Base-by-base conservation (phyloP, 1,140 invertebrate species). In the Antheraea pernyi region DNA sequence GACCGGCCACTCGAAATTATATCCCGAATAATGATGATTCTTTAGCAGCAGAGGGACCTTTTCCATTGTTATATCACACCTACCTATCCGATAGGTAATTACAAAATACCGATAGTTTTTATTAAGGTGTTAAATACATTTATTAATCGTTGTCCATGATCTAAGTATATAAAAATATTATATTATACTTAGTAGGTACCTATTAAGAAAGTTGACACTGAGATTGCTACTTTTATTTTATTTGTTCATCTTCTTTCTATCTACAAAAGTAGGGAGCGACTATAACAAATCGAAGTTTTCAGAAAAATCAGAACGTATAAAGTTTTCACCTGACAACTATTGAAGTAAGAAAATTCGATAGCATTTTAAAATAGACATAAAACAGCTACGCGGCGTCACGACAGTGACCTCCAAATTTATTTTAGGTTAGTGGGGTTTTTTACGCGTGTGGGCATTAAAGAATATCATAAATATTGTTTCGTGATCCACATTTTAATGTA, bases 21-120 rank as follows among this genome's bases (percentile, higher is more conserved):
- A 81, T 79, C 74, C 84, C 69, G 78, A 86, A 85, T 84, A 81
- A 86, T 84, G 82, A 84, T 78, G 79, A 85, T 85, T 80, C 76
- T 79, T 76, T 61, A 68, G 69, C 46, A 48, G 46, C 46, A 9
- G 46, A 6, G 46, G 46, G 16, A 53, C 46, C 16, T 2, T 53
- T 53, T 53, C 46, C 46, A 53, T 53, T 53, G 46, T 53, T 53
- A 53, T 53, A 16, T 53, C 11, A 16, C 16, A 53, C 16, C 5
- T 53, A 13, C 16, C 46, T 42, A 42, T 42, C 39, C 2, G 39
- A 42, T 42, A 30, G 22, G 22, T 30, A 30, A 30, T 30, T 30
- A 30, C 22, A 30, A 30, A 30, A 1, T 30, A 30, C 22, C 22
- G 22, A 30, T 2, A 30, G 22, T 30, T 30, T 30, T 30, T 30